Conservation (phyloP, 2,888 invertebrate species). For the Plagodis dolabraria region DNA sequence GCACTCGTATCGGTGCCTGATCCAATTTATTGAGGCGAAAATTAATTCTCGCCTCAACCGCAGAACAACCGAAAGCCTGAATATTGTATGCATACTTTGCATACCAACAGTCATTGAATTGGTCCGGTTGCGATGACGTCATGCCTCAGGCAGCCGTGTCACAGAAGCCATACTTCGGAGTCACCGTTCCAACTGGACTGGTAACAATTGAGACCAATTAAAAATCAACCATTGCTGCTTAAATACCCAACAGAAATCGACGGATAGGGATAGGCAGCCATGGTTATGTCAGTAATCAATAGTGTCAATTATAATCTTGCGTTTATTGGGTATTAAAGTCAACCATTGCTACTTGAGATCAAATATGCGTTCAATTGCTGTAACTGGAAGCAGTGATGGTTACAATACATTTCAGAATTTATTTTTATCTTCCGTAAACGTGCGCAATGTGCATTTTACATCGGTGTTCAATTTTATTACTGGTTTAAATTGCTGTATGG, state of each 20-base stretch:
- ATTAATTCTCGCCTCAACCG: slow-evolving; percentile 37
- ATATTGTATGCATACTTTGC: slow-evolving; percentile 34
- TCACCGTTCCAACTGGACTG: slow-evolving; percentile 37
- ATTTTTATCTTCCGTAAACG: slow-evolving; percentile 8
- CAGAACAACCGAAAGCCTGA: slow-evolving; percentile 27
- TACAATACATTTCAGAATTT: not conserved
- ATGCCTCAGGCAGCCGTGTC: slow-evolving; percentile 72
- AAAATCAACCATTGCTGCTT: slow-evolving; percentile 8
- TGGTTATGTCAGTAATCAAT: slow-evolving; percentile 1
- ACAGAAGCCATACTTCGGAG: slow-evolving; percentile 70
- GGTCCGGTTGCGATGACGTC: slow-evolving; percentile 71
- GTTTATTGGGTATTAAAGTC: not conserved
- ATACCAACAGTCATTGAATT: slow-evolving; percentile 61
- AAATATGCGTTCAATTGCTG: not conserved
- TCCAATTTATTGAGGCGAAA: slow-evolving; percentile 25
- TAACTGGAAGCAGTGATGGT: not conserved
- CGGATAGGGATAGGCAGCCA: slow-evolving; percentile 3
- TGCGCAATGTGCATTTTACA: slow-evolving; percentile 54
- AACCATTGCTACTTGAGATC: not conserved
- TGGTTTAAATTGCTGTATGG: slow-evolving; percentile 35
- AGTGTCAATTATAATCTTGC: too few species aligned
- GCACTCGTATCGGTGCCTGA: slow-evolving; percentile 1
- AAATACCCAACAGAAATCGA: slow-evolving; percentile 1
- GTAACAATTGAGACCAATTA: slow-evolving; percentile 49
- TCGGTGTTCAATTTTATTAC: slow-evolving; percentile 55